Conservation (phyloP, 2,797 vertebrate species). For the Lepilemur septentrionalis region DNA sequence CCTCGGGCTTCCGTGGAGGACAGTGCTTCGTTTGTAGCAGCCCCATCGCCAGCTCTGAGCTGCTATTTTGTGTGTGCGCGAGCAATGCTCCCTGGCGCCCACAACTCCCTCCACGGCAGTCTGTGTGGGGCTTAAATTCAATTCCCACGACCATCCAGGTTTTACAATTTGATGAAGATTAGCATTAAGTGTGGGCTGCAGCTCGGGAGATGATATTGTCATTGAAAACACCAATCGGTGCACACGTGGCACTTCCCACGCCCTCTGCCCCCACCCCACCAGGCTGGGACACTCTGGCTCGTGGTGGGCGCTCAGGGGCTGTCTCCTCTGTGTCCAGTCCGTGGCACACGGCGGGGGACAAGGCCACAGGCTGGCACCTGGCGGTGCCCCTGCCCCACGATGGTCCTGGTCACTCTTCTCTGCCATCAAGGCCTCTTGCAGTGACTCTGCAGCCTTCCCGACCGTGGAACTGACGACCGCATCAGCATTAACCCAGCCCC, state of each 20-base stretch:
- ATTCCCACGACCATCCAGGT: not conserved
- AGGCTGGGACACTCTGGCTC: accelerated
- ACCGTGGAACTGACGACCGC: accelerated
- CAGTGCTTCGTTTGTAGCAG: accelerated
- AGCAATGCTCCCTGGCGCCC: accelerated
- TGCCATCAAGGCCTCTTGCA: accelerated
- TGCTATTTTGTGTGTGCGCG: accelerated
- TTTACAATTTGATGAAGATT: not conserved
- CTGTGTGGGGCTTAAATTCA: not conserved
- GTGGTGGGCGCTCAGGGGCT: accelerated
- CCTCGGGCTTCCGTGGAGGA: accelerated
- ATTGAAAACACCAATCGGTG: not conserved
- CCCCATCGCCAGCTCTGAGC: too few relatives aligned
- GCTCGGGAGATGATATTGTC: not conserved
- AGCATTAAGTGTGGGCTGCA: not conserved
- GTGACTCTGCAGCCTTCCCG: not conserved
- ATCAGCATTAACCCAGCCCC: not conserved
- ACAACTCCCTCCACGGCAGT: accelerated
- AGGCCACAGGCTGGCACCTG: accelerated
- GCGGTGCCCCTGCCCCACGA: accelerated
- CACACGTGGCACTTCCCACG: accelerated
- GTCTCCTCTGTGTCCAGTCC: accelerated
- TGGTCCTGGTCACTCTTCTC: too few relatives aligned
- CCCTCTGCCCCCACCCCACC: accelerated
- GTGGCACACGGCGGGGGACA: accelerated